Percentiles rank a stretch among this genome's conserved stretches.
Evolutionary conservation across 2,113 vertebrate genomes (phyloP).

Genomic region (Rostratula benghalensis): DNA sequence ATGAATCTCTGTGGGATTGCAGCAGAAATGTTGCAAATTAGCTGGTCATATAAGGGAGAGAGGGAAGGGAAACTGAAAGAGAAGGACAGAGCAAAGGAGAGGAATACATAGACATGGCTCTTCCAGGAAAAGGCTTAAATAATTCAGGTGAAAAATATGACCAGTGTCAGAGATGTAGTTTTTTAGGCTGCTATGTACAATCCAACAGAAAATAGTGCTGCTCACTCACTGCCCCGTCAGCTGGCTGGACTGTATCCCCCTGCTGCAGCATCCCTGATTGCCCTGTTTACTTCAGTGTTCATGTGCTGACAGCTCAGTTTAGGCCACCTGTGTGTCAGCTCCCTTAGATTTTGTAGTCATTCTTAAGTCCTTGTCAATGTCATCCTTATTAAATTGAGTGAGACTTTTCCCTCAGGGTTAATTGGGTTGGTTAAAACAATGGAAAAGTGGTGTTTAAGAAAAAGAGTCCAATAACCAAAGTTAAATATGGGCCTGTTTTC

Average conservation of each 20-base stretch:
- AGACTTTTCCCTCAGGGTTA: neutral
- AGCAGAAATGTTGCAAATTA: conserved; percentile 61
- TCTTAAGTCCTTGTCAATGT: neutral
- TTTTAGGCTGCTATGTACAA: neutral
- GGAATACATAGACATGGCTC: neutral
- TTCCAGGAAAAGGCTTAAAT: conserved; percentile 11
- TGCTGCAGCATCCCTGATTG: neutral
- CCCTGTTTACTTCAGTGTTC: neutral
- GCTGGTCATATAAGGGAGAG: neutral
- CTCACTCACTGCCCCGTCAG: neutral
- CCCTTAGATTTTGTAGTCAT: neutral
- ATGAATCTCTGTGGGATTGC: conserved; percentile 70
- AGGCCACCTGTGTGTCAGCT: fast-evolving
- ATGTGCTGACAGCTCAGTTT: neutral
- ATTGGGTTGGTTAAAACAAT: neutral
- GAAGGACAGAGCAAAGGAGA: neutral
- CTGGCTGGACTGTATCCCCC: neutral
- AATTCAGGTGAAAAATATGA: conserved; percentile 6
- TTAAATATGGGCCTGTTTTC: neutral
- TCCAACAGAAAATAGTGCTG: neutral
- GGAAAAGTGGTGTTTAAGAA: neutral
- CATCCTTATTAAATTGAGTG: neutral
- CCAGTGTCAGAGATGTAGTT: neutral
- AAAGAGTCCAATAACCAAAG: neutral
- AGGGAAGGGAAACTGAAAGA: neutral